Base-by-base conservation (phyloP, 2,888 invertebrate genomes). In the Epinotia bilunana region DNA sequence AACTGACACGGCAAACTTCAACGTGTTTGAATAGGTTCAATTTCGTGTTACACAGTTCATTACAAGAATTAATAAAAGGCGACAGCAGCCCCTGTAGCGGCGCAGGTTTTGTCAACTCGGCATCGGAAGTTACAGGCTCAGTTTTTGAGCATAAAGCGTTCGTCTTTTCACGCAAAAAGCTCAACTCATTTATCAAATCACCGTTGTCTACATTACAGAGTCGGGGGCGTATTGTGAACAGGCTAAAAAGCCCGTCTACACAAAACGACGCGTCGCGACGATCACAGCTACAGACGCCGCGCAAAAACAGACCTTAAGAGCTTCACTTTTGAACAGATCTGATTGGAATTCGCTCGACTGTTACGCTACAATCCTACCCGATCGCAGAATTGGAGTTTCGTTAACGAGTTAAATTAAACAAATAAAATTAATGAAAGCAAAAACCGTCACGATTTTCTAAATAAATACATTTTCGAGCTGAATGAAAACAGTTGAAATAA, bases 141-240 rank as follows among this genome's bases (percentile, higher is more conserved):
- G 83, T 83, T 84, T 86, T 83, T 80, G 84, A 86, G 84, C 83
- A 78, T 78, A 77, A 87, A 86, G 83, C 86, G 87, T 84, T 84
- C 82, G 87, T 86, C 88, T 88, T 90, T 90, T 89, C 86, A 89
- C 81, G 83, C 85, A 86, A 88, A 90, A 89, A 89, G 80, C 88
- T 88, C 87, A 80, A 84, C 86, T 90, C 90, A 90, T 91, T 91
- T 90, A 91, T 90, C 90, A 91, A 91, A 90, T 90, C 89, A 89
- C 88, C 87, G 89, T 88, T 90, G 90, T 90, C 90, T 90, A 89
- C 90, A 89, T 90, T 88, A 90, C 87, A 83, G 86, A 82, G 84
- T 80, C 83, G 86, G 83, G 84, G 85, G 83, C 86, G 87, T 89
- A 89, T 89, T 90, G 89, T 90, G 87, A 90, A 84, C 83, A 86